phyloP scores from a whole-genome alignment of 2,888 invertebrate species.

The Noctua janthe region DNA sequence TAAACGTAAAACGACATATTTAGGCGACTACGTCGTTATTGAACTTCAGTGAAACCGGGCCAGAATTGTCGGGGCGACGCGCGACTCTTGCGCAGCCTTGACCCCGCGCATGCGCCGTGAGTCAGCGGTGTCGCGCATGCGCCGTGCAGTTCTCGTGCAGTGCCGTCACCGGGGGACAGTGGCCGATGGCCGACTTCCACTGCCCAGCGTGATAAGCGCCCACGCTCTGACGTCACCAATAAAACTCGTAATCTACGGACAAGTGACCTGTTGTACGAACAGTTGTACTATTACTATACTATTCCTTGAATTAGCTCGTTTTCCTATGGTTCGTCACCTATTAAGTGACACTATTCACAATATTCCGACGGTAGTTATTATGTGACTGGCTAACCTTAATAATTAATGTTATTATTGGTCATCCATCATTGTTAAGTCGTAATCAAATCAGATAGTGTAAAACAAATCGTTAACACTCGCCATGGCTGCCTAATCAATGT shows the following conservation, averaged over 20 bases:
- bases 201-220: slow-evolving; percentile 61
- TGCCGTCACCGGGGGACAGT: slow-evolving; percentile 50
- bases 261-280: slow-evolving; percentile 40
- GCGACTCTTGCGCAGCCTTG: slow-evolving; percentile 79
- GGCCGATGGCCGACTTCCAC: slow-evolving; percentile 59
- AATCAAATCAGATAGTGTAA: background rate
- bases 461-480: background rate
- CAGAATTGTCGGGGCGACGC: slow-evolving; percentile 75
- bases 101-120: slow-evolving; percentile 77
- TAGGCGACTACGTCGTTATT: slow-evolving; percentile 74
- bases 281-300: slow-evolving; percentile 30
- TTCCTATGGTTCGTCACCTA: slow-evolving; percentile 20
- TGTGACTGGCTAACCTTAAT: background rate
- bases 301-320: slow-evolving; percentile 48
- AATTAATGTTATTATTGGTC: background rate
- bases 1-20: slow-evolving; percentile 61
- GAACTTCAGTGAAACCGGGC: slow-evolving; percentile 81
- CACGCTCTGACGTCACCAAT: slow-evolving; percentile 58
- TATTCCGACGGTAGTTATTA: background rate
- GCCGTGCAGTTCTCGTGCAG: slow-evolving; percentile 62
- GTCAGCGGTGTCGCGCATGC: slow-evolving; percentile 75
- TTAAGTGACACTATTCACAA: background rate
- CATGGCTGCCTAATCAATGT: background rate
- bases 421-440: background rate
- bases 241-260: slow-evolving; percentile 47